A percentile compares a stretch with the other conserved stretches of the same genome.
phyloP scores from a whole-genome alignment of 2,797 vertebrate species.

The Hyperoplus lanceolatus region DNA sequence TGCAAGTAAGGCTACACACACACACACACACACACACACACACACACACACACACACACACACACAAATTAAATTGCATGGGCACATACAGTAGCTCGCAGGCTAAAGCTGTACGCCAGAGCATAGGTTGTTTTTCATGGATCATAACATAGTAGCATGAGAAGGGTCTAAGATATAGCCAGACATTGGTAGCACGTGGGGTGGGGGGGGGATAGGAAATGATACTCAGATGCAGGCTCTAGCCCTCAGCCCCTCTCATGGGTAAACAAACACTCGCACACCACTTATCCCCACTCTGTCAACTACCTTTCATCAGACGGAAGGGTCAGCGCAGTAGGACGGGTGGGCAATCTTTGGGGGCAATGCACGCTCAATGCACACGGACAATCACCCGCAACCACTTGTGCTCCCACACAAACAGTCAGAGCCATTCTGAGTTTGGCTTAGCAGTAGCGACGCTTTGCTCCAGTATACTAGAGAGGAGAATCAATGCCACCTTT shows the following conservation, averaged over 20 bases:
- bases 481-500: conserved; percentile 7
- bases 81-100: not conserved
- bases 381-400: not conserved
- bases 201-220: conserved; percentile 25
- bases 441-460: conserved; percentile 7
- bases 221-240: conserved; percentile 32
- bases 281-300: conserved; percentile 40
- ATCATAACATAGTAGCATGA: conserved; percentile 27
- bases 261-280: conserved; percentile 51
- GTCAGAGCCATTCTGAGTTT: conserved; percentile 7
- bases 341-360: conserved; percentile 30
- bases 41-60: conserved; percentile 8
- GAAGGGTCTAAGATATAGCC: conserved; percentile 21
- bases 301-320: conserved; percentile 48
- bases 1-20: conserved; percentile 8
- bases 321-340: conserved; percentile 44
- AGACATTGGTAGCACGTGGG: conserved; percentile 33
- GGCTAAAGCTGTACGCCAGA: conserved; percentile 8
- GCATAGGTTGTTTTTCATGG: conserved; percentile 51
- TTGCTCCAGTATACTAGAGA: conserved; percentile 5
- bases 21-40: conserved; percentile 22
- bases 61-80: conserved; percentile 14
- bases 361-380: not conserved
- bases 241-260: conserved; percentile 38
- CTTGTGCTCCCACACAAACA: not conserved